Conservation (phyloP, 2,888 invertebrate genomes). For the Stictocephala bisonia region DNA sequence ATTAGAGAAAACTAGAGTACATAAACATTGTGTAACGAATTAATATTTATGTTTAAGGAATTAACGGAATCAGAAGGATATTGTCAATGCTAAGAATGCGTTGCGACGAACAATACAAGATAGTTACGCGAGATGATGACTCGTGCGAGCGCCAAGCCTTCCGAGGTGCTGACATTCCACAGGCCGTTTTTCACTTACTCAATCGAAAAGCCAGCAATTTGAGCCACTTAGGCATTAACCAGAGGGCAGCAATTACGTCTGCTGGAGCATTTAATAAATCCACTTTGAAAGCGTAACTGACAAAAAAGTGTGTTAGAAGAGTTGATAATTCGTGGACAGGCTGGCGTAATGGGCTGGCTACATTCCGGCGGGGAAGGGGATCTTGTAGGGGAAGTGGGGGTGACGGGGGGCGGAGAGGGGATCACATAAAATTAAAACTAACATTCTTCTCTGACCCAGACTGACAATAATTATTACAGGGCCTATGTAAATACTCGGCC, state of each 20-base stretch:
- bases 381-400: neutral
- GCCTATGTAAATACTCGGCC: constrained; percentile 43
- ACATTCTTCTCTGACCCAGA: constrained; percentile 40
- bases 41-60: too few species aligned
- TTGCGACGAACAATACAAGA: too few species aligned
- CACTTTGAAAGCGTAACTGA: constrained; percentile 7
- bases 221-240: constrained; percentile 24
- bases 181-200: constrained; percentile 16
- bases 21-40: too few species aligned
- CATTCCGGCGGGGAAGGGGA: constrained; percentile 3
- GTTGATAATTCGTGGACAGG: constrained; percentile 21
- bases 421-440: constrained; percentile 46
- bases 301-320: constrained; percentile 28
- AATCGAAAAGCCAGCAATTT: constrained; percentile 29
- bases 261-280: constrained; percentile 23
- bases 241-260: constrained; percentile 8
- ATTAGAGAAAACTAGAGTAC: too few species aligned
- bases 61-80: too few species aligned
- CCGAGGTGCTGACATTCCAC: constrained; percentile 28
- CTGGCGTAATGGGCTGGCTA: constrained; percentile 27
- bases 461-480: constrained; percentile 46
- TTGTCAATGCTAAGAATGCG: too few species aligned
- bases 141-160: too few species aligned
- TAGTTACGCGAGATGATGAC: too few species aligned
- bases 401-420: neutral